Base-by-base conservation (phyloP, 2,797 vertebrate species). In the Sebastes ruberrimus region DNA sequence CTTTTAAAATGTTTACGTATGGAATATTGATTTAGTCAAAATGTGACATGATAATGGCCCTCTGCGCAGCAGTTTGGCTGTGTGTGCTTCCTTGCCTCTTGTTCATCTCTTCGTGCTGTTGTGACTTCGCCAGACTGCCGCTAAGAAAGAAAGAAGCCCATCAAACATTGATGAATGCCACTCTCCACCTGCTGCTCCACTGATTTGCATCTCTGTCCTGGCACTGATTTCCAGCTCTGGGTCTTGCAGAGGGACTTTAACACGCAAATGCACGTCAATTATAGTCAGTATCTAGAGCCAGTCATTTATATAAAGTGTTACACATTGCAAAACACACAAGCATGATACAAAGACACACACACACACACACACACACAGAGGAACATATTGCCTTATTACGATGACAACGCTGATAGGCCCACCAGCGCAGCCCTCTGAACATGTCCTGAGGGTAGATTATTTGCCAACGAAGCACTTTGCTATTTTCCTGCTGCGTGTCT, bases 131-230 rank as follows among this genome's bases (percentile, higher is more conserved):
- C 76, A 73, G 83, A 74, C 80, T 78, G 91, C 77, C 57, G 49
- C 63, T 74, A 66, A 84, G 74, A 83, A 67, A 81, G 74, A 86
- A 78, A 82, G 84, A 83, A 90, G 74, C 78, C 83, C 86, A 94
- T 95, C 88, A 90, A 95, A 94, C 90, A 92, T 94, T 93, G 90
- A 94, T 94, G 89, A 94, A 92, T 89, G 87, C 88, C 91, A 89
- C 75, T 89, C 81, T 92, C 71, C 28, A 82, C 86, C 86, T 88
- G 87, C 81, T 85, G 88, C 85, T 87, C 77, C 61, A 28, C 84
- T 89, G 84, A 90, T 93, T 91, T 91, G 88, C 87, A 92, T 90
- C 81, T 74, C 71, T 73, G 78, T 83, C 32, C 79, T 82, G 85
- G 76, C 85, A 61, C 85, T 81, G 88, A 86, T 93, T 87, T 88